A percentile compares a stretch with the other conserved stretches of the same genome.
These are phyloP conservation scores for Lymantria dispar DNA, from an alignment of 2,888 invertebrate species.

Conservation along the genomic window DNA sequence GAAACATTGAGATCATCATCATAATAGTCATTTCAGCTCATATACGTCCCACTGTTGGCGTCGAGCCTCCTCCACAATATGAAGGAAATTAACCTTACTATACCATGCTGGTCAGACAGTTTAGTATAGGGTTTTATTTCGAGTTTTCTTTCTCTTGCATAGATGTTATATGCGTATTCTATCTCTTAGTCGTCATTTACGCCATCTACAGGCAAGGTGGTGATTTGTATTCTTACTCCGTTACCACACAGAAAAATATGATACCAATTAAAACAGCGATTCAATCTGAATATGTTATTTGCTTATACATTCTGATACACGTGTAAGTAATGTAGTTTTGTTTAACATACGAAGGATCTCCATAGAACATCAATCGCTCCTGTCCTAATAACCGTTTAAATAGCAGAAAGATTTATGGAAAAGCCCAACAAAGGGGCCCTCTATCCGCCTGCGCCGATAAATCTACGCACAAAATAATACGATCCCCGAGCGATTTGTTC, in stretches of 20 bases:
- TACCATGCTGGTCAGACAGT: too few species aligned
- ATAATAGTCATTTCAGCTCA: too few species aligned
- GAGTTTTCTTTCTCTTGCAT: too few species aligned
- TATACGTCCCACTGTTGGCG: too few species aligned
- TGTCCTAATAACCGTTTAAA: slow-evolving; percentile 78
- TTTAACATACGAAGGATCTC: slow-evolving; percentile 46
- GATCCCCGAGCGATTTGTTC: slow-evolving; percentile 73
- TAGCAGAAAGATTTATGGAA: slow-evolving; percentile 76
- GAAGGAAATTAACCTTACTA: too few species aligned
- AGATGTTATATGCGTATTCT: not conserved
- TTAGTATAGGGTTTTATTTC: too few species aligned
- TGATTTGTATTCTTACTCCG: not conserved
- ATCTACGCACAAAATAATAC: slow-evolving; percentile 78
- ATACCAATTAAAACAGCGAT: too few species aligned
- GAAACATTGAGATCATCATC: too few species aligned
- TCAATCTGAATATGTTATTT: too few species aligned
- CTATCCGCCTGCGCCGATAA: slow-evolving; percentile 70
- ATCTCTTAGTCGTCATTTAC: not conserved
- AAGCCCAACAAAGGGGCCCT: slow-evolving; percentile 73
- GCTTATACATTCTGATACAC: not conserved
- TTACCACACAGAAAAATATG: too few species aligned
- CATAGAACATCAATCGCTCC: slow-evolving; percentile 68
- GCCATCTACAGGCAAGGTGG: not conserved
- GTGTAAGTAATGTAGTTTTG: slow-evolving; percentile 35
- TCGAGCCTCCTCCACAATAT: too few species aligned